These are phyloP conservation scores for Enteromius anoplus DNA, from an alignment of 2,797 vertebrate species.

Conservation along the genomic window DNA sequence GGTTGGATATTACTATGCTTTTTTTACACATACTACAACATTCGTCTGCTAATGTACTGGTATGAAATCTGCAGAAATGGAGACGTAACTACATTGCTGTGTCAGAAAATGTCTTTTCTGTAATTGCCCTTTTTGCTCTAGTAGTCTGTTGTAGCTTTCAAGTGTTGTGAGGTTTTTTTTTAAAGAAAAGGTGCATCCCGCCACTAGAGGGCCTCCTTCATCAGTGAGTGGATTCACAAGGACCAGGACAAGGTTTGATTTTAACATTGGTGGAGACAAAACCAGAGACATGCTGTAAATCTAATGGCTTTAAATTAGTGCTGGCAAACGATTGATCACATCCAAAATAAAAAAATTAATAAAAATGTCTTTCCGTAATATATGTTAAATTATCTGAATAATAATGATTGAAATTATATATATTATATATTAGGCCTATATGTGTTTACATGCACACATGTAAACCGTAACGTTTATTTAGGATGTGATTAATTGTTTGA, in stretches of 20 bases:
- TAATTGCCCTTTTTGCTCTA: not conserved
- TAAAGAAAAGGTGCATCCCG: not conserved
- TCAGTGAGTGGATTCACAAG: not conserved
- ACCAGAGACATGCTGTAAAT: too few species aligned
- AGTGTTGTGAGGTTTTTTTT: not conserved
- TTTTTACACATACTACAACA: not conserved
- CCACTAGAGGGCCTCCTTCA: constrained; percentile 14
- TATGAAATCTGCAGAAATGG: not conserved
- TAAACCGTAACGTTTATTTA: too few species aligned
- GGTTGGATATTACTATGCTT: not conserved
- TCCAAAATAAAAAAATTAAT: too few species aligned
- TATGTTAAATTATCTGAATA: too few species aligned
- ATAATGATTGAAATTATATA: too few species aligned
- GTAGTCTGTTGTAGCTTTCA: not conserved
- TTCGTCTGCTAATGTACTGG: not conserved
- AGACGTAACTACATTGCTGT: not conserved
- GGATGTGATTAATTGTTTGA: too few species aligned
- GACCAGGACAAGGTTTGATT: not conserved
- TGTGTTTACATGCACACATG: too few species aligned
- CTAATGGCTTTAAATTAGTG: too few species aligned
- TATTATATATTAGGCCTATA: too few species aligned
- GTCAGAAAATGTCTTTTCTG: not conserved
- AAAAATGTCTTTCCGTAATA: too few species aligned
- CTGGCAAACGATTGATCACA: too few species aligned
- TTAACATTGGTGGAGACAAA: not conserved